Conservation (phyloP, 2,888 invertebrate genomes). For the Oligia latruncula region DNA sequence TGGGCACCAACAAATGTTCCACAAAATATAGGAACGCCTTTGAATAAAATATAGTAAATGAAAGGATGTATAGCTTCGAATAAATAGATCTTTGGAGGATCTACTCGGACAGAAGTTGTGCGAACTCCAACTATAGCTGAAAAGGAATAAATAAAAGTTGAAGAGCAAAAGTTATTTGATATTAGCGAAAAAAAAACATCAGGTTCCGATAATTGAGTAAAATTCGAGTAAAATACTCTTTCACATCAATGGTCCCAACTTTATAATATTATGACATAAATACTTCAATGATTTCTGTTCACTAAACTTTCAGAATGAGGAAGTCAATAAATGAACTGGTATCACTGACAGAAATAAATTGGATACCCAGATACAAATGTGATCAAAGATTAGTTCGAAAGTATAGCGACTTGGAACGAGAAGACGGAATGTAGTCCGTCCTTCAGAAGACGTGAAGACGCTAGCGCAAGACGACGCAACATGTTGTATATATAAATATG, state of each 20-base stretch:
- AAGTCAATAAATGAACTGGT: neutral
- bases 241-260: neutral
- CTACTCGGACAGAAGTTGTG: constrained; percentile 3
- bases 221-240: neutral
- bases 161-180: neutral
- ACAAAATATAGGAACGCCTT: constrained; percentile 33
- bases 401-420: neutral
- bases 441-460: neutral
- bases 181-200: neutral
- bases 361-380: neutral
- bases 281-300: neutral
- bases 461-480: neutral
- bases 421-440: neutral
- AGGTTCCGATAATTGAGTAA: neutral
- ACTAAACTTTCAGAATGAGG: neutral
- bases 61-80: constrained; percentile 28
- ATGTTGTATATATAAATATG: too few relatives aligned
- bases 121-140: constrained; percentile 22
- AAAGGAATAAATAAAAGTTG: constrained; percentile 1
- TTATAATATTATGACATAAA: neutral
- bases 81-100: constrained; percentile 17
- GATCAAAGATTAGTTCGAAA: neutral
- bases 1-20: constrained; percentile 36
- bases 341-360: neutral
- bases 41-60: constrained; percentile 26